Evolutionary conservation across 2,797 vertebrate species (phyloP).

Genomic region (Apodemus agrarius): DNA sequence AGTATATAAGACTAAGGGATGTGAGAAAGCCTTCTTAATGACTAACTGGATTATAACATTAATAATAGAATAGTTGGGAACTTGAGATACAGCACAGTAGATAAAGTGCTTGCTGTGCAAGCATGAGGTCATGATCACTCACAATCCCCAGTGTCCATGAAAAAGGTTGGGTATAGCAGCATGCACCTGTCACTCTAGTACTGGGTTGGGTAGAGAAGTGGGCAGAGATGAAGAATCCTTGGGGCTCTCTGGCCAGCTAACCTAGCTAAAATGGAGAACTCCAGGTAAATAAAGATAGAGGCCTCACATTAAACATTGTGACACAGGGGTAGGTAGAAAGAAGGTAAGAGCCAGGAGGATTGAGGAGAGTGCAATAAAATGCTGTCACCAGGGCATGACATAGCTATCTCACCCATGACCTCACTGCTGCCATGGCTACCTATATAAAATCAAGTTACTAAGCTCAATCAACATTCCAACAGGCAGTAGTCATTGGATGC

Average conservation of each 20-base stretch:
- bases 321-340: neutral
- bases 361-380: neutral
- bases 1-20: neutral
- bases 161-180: neutral
- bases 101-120: neutral
- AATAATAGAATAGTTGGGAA: neutral
- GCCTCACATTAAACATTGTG: neutral
- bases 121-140: neutral
- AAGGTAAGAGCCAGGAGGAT: neutral
- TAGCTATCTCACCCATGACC: too few species aligned
- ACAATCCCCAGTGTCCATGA: neutral
- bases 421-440: neutral
- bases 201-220: neutral
- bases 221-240: too few species aligned
- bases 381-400: neutral
- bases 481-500: neutral
- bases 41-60: neutral
- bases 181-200: neutral
- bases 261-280: neutral
- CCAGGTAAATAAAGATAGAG: neutral
- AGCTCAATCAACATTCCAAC: neutral
- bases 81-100: neutral
- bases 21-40: constrained; percentile 44
- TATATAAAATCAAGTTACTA: neutral
- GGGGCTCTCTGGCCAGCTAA: neutral